Conservation (phyloP, 92 coral and sea anemone species). For the Palythoa heliodiscus region DNA sequence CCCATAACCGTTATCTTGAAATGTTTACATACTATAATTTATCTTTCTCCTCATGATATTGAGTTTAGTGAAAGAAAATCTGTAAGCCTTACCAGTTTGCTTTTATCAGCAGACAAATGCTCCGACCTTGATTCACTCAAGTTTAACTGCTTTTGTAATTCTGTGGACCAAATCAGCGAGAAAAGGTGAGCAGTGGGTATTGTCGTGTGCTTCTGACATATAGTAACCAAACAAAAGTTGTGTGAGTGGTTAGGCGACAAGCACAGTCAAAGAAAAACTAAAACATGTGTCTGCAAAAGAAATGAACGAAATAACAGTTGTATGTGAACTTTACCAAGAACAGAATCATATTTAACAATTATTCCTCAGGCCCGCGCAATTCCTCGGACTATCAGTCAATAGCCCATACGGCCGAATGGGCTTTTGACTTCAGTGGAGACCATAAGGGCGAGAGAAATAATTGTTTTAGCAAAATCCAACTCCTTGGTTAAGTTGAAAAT, state of each 20-base stretch:
- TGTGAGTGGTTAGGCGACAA: neutral
- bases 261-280: too few species aligned
- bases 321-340: neutral
- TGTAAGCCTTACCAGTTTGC: slow-evolving; percentile 70
- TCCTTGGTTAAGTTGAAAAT: too few species aligned
- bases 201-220: neutral
- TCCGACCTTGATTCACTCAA: slow-evolving; percentile 76
- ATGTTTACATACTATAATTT: too few species aligned
- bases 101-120: slow-evolving; percentile 71
- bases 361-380: too few species aligned
- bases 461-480: too few species aligned
- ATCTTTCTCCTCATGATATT: neutral
- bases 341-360: neutral
- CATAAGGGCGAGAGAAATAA: too few species aligned
- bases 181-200: neutral
- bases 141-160: slow-evolving; percentile 80
- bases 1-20: too few species aligned
- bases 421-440: too few species aligned
- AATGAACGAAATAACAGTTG: neutral
- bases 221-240: neutral
- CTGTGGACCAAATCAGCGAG: slow-evolving; percentile 48
- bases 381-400: too few species aligned
- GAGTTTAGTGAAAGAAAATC: neutral
- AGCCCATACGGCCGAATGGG: too few species aligned
- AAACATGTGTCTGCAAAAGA: too few species aligned